Conservation (phyloP, 2,888 invertebrate species). For the Rotaria socialis region DNA sequence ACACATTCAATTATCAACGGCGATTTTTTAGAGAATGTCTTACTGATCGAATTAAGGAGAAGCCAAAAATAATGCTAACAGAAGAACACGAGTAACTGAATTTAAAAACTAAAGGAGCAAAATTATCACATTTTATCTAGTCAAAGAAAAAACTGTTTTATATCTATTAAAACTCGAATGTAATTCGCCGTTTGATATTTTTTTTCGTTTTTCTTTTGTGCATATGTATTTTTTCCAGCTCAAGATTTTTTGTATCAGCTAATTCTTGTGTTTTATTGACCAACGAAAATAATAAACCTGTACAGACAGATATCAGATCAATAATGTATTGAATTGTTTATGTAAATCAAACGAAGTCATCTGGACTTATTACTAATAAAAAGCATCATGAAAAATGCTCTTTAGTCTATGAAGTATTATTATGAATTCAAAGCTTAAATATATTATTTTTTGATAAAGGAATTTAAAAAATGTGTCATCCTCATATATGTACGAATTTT, state of each 20-base stretch:
- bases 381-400: too few species aligned
- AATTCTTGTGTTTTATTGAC: neutral
- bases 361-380: too few species aligned
- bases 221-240: neutral
- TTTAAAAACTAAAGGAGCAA: neutral
- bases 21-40: slow-evolving; percentile 6
- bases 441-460: too few species aligned
- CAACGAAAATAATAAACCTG: neutral
- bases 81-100: neutral
- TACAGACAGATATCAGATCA: neutral
- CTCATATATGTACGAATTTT: too few species aligned
- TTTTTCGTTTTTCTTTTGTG: neutral
- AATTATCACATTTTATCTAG: too few species aligned
- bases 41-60: neutral
- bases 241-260: neutral
- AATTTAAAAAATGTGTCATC: too few species aligned
- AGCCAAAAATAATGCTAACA: neutral
- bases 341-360: too few species aligned
- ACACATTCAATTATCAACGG: neutral
- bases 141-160: neutral
- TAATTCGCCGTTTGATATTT: neutral
- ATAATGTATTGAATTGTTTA: neutral
- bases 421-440: too few species aligned
- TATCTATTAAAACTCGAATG: neutral
- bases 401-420: too few species aligned